A percentile compares a stretch with the other conserved stretches of the same genome.
phyloP scores from a whole-genome alignment of 2,888 invertebrate genomes.

The Fragum whitleyi region DNA sequence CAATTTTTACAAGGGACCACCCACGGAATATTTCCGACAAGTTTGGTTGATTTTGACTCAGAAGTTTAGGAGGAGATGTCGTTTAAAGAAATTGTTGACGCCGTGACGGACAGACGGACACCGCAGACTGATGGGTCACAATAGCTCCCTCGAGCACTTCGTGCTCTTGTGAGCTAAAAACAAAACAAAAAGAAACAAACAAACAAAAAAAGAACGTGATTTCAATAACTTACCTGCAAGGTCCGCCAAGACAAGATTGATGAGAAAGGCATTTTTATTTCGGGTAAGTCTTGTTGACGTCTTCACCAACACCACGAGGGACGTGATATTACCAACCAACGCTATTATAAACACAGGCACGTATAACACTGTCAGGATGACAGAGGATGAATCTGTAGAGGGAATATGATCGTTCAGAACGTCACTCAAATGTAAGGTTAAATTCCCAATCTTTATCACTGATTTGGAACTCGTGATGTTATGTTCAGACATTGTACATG shows the following conservation, averaged over 20 bases:
- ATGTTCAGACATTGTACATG: not conserved
- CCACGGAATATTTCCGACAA: too few relatives aligned
- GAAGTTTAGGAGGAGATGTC: too few relatives aligned
- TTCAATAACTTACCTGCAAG: constrained; percentile 68
- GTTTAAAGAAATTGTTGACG: too few relatives aligned
- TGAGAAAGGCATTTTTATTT: constrained; percentile 66
- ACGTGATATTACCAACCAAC: constrained; percentile 66
- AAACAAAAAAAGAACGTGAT: too few relatives aligned
- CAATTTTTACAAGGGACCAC: too few relatives aligned
- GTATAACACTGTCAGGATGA: constrained; percentile 65
- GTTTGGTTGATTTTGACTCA: too few relatives aligned
- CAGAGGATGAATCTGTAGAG: constrained; percentile 29
- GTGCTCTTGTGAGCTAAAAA: too few relatives aligned
- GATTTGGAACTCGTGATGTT: not conserved
- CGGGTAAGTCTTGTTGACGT: constrained; percentile 51
- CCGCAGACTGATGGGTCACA: too few relatives aligned
- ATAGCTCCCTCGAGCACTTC: too few relatives aligned
- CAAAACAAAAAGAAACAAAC: too few relatives aligned
- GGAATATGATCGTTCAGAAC: not conserved
- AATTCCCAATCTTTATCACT: not conserved
- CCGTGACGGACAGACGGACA: too few relatives aligned
- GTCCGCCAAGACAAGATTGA: constrained; percentile 73
- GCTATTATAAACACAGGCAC: constrained; percentile 67
- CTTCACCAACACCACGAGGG: constrained; percentile 62
- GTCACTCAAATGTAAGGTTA: constrained; percentile 14